phyloP scores from a whole-genome alignment of 1,140 invertebrate genomes.

The Drosophila pseudoananassae region DNA sequence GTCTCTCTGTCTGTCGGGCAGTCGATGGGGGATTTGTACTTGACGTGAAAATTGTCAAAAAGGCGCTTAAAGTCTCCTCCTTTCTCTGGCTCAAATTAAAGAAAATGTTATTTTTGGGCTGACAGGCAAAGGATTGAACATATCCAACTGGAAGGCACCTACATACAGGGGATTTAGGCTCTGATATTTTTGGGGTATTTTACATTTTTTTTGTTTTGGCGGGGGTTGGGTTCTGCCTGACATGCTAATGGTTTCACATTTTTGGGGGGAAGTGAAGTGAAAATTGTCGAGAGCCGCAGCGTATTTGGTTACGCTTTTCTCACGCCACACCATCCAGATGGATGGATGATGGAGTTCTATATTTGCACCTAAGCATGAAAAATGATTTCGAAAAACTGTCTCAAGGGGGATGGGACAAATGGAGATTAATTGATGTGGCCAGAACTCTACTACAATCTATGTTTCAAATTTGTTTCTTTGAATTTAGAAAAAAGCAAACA shows the following conservation, averaged over 20 bases:
- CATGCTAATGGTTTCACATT: conserved; percentile 51
- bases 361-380: conserved; percentile 55
- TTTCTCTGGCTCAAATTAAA: conserved; percentile 56
- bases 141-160: conserved; percentile 40
- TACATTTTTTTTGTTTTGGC: background rate
- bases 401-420: conserved; percentile 28
- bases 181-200: conserved; percentile 32
- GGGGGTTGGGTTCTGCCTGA: conserved; percentile 14
- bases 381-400: conserved; percentile 31
- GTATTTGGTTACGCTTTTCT: conserved; percentile 44
- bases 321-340: conserved; percentile 24
- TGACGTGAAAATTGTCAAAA: conserved; percentile 81
- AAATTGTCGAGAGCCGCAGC: conserved; percentile 33
- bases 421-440: conserved; percentile 44
- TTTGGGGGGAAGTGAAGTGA: conserved; percentile 24
- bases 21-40: conserved; percentile 67
- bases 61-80: conserved; percentile 74
- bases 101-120: conserved; percentile 79
- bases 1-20: conserved; percentile 21
- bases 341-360: conserved; percentile 44
- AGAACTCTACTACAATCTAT: conserved; percentile 1
- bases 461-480: conserved; percentile 10
- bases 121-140: conserved; percentile 69
- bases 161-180: conserved; percentile 5
- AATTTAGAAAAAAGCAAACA: background rate